Percentiles rank a stretch among this genome's conserved stretches.
Evolutionary conservation across 2,888 invertebrate species (phyloP).

Genomic region (Drosophila borealis): DNA sequence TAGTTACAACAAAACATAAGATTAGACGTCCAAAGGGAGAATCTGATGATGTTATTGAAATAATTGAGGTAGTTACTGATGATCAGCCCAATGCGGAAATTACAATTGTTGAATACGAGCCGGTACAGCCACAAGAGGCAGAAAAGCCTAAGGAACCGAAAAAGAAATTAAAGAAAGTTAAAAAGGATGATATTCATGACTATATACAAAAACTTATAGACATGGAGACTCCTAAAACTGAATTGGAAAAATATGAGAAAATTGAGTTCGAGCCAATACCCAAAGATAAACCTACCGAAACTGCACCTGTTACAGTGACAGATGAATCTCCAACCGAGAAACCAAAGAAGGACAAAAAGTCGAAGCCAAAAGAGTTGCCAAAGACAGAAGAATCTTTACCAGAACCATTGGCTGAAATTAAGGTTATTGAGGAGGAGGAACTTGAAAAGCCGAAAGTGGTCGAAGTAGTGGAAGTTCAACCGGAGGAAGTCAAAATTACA

Average conservation of each 20-base stretch:
- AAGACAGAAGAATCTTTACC: conserved; percentile 43
- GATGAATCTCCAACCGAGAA: conserved; percentile 76
- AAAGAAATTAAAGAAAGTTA: conserved; percentile 81
- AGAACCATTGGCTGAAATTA: conserved; percentile 54
- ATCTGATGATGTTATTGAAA: conserved; percentile 83
- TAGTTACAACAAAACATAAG: conserved; percentile 84
- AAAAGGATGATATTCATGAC: conserved; percentile 80
- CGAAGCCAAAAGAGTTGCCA: conserved; percentile 59
- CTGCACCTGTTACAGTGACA: conserved; percentile 46
- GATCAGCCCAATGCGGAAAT: conserved; percentile 82
- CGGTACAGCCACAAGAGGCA: conserved; percentile 79
- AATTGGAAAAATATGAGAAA: conserved; percentile 84
- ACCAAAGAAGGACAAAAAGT: conserved; percentile 77
- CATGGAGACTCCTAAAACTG: conserved; percentile 79
- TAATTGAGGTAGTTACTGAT: conserved; percentile 81
- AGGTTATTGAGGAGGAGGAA: conserved; percentile 62
- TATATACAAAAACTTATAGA: conserved; percentile 81
- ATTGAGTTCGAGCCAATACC: conserved; percentile 77
- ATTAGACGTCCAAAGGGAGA: conserved; percentile 84
- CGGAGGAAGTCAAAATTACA: conserved; percentile 70
- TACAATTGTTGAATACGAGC: conserved; percentile 75
- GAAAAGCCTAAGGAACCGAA: conserved; percentile 78
- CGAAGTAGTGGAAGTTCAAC: conserved; percentile 75
- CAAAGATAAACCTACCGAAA: conserved; percentile 62
- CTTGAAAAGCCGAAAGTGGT: conserved; percentile 47